phyloP scores from a whole-genome alignment of 2,113 vertebrate genomes.

The Ochotona curzoniae region DNA sequence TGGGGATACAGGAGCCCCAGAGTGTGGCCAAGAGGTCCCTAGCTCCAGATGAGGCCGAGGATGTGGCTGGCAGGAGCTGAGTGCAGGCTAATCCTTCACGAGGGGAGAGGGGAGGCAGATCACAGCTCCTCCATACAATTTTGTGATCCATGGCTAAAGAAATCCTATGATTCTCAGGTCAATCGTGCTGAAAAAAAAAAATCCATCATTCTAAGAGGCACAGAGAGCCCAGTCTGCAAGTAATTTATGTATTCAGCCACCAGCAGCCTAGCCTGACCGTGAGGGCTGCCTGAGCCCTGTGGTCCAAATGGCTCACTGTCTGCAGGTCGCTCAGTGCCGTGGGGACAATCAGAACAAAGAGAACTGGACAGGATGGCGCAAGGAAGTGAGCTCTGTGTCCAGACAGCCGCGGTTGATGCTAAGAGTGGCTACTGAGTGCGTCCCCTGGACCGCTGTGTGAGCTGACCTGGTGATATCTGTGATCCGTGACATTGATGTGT shows the following conservation, averaged over 20 bases:
- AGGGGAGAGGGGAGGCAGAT: too few species aligned
- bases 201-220: neutral
- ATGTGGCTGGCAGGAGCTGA: neutral
- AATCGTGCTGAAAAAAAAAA: neutral
- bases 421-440: neutral
- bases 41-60: too few species aligned
- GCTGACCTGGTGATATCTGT: neutral
- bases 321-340: neutral
- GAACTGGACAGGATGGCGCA: neutral
- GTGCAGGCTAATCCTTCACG: neutral
- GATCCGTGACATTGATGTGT: neutral
- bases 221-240: too few species aligned
- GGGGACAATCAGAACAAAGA: neutral
- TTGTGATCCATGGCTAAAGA: neutral
- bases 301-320: neutral
- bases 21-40: too few species aligned
- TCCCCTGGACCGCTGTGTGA: neutral
- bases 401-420: neutral
- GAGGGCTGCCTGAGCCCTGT: neutral
- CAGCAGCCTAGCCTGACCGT: neutral
- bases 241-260: neutral
- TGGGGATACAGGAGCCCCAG: rapidly evolving
- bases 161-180: neutral
- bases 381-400: neutral
- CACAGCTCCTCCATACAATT: neutral